Percentiles rank a stretch among this genome's conserved stretches.
These are phyloP conservation scores for Sciurus niger DNA, from an alignment of 2,113 vertebrate species.

Conservation along the genomic window DNA sequence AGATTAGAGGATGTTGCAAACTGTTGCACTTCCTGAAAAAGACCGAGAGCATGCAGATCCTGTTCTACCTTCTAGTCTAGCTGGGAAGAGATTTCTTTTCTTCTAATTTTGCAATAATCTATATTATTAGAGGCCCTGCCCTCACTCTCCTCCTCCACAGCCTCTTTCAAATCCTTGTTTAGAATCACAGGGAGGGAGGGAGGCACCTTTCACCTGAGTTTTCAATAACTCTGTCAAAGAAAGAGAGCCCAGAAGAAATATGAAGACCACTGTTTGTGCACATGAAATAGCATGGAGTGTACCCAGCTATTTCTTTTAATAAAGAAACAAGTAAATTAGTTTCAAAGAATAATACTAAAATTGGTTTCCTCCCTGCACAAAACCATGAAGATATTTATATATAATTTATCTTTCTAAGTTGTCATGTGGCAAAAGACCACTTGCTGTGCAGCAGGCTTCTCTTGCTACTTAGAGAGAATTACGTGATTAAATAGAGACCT, in stretches of 20 bases:
- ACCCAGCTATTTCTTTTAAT: conserved; percentile 73
- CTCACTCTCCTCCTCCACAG: not conserved
- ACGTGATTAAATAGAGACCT: conserved; percentile 98
- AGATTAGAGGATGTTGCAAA: not conserved
- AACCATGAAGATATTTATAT: conserved; percentile 93
- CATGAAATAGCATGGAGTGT: conserved; percentile 30
- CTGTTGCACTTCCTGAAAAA: conserved; percentile 30
- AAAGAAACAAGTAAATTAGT: conserved; percentile 84
- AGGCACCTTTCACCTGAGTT: conserved; percentile 61
- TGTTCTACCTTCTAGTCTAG: conserved; percentile 21
- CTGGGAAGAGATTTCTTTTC: conserved; percentile 49
- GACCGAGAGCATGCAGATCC: not conserved
- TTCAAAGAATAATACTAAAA: conserved; percentile 84
- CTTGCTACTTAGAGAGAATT: conserved; percentile 97
- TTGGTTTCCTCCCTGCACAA: conserved; percentile 85
- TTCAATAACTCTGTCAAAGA: conserved; percentile 69
- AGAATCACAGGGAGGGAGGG: not conserved
- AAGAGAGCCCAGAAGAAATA: conserved; percentile 66
- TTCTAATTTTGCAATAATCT: conserved; percentile 64
- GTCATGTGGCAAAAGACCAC: conserved; percentile 94
- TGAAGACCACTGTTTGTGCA: not conserved
- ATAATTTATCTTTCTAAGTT: conserved; percentile 98
- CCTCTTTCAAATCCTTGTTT: conserved; percentile 63
- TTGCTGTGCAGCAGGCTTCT: conserved; percentile 94
- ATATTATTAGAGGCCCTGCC: conserved; percentile 56